phyloP scores from a whole-genome alignment of 2,113 vertebrate species.

The Arizona elegans region DNA sequence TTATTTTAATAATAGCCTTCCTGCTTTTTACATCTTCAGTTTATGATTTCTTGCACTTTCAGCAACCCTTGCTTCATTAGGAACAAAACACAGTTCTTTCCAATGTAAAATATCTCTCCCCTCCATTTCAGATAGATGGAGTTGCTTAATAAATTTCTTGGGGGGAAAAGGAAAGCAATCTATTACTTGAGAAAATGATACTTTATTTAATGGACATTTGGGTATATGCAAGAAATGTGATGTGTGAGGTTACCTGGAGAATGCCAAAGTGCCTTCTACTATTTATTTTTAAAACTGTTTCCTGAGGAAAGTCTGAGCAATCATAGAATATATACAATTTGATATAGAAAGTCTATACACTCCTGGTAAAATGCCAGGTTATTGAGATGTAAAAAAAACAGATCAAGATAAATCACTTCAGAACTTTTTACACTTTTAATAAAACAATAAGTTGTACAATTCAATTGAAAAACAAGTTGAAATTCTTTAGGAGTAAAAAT shows the following conservation, averaged over 20 bases:
- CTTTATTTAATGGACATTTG: background rate
- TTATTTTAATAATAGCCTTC: background rate
- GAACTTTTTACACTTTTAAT: background rate
- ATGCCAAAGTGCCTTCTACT: background rate
- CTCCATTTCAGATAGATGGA: background rate
- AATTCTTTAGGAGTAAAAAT: background rate
- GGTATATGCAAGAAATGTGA: background rate
- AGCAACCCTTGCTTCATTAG: background rate
- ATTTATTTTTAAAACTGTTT: background rate
- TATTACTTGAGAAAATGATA: background rate
- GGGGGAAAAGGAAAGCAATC: background rate
- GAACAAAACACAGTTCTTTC: background rate
- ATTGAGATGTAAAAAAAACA: background rate
- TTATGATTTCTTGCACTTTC: background rate
- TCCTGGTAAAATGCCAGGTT: background rate
- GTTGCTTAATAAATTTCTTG: background rate
- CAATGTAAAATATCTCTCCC: background rate
- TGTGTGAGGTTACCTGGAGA: background rate
- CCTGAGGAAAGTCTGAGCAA: background rate
- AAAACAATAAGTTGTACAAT: background rate
- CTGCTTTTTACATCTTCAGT: background rate
- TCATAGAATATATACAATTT: background rate
- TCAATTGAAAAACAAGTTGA: background rate
- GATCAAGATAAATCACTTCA: background rate
- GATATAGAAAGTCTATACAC: background rate